Percentiles rank a stretch among this genome's conserved stretches.
These are phyloP conservation scores for Lydus trimaculatus DNA, from an alignment of 2,888 invertebrate species.

Conservation along the genomic window DNA sequence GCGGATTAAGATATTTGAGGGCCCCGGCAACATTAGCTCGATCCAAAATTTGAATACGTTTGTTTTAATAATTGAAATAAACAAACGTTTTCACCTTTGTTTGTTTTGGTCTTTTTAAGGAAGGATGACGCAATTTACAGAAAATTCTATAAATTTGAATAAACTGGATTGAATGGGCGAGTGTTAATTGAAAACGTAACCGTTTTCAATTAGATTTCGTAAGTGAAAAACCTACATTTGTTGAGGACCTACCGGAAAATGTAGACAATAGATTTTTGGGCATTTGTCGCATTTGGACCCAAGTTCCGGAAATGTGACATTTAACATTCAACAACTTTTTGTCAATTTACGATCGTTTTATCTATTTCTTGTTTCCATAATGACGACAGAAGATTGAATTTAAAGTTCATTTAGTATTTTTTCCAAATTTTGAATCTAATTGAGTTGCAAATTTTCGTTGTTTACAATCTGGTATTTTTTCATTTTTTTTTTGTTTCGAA, in stretches of 20 bases:
- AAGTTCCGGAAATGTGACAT: not conserved
- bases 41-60: too few species aligned
- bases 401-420: not conserved
- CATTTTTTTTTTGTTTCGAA: not conserved
- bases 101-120: not conserved
- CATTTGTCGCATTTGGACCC: not conserved
- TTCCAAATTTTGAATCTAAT: not conserved
- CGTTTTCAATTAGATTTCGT: not conserved
- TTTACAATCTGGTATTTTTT: not conserved
- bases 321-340: not conserved
- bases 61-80: not conserved
- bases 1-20: too few species aligned
- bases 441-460: not conserved
- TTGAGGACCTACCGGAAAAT: too few species aligned
- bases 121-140: not conserved
- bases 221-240: not conserved
- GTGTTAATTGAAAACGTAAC: not conserved
- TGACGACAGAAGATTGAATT: not conserved
- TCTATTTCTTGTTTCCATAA: not conserved
- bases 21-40: too few species aligned
- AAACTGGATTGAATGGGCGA: not conserved
- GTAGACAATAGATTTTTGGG: too few species aligned
- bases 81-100: not conserved
- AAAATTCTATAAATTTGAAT: not conserved
- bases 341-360: not conserved